phyloP scores from a whole-genome alignment of 2,113 vertebrate genomes.

The Aegithalos caudatus region DNA sequence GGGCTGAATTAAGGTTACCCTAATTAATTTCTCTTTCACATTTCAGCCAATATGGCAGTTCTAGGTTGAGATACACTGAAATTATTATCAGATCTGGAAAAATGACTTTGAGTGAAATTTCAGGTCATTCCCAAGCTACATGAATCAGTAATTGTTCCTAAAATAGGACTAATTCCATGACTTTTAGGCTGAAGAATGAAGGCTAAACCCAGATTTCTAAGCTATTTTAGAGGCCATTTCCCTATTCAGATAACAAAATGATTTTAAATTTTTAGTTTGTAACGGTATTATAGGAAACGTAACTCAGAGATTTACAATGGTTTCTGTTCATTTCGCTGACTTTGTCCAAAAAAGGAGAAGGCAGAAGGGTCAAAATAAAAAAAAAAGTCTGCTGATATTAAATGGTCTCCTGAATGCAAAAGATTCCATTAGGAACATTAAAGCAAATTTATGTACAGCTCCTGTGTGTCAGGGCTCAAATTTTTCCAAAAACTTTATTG shows the following conservation, averaged over 20 bases:
- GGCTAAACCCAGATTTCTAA: not conserved
- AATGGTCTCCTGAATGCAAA: constrained; percentile 29
- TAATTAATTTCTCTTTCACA: not conserved
- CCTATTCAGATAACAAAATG: not conserved
- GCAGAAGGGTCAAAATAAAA: not conserved
- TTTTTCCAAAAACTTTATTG: constrained; percentile 44
- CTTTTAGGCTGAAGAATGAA: not conserved
- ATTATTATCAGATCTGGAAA: not conserved
- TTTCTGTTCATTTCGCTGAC: not conserved
- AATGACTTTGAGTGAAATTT: not conserved
- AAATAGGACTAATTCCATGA: not conserved
- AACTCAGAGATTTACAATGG: not conserved
- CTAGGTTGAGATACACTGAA: fast-evolving
- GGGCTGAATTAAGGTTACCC: not conserved
- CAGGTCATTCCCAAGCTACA: not conserved
- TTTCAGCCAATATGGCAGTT: not conserved
- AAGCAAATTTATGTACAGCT: constrained; percentile 42
- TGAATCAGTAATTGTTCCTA: not conserved
- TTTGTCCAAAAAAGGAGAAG: not conserved
- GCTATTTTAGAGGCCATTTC: not conserved
- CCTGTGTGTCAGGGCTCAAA: constrained; percentile 25
- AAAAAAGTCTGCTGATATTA: not conserved
- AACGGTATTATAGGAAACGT: not conserved
- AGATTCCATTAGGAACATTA: constrained; percentile 6
- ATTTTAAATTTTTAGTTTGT: not conserved